Evolutionary conservation across 2,797 vertebrate species (phyloP).

Genomic region (Odontamblyopus lacepedii): DNA sequence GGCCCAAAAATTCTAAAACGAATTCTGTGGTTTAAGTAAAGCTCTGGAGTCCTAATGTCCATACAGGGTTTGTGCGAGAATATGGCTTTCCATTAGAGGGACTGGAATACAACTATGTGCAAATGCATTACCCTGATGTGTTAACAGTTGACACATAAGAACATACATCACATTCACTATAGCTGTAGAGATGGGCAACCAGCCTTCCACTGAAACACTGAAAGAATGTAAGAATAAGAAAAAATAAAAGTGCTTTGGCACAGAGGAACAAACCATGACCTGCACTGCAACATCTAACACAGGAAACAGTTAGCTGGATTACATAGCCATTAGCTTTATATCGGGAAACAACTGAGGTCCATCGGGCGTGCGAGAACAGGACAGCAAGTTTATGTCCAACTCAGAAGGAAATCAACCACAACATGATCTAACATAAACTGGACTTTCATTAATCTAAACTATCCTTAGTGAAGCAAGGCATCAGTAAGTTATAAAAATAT

Average conservation of each 20-base stretch:
- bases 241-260: conserved; percentile 53
- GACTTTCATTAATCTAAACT: conserved; percentile 25
- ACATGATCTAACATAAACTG: conserved; percentile 11
- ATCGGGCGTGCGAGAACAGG: conserved; percentile 14
- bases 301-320: conserved; percentile 18
- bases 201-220: conserved; percentile 9
- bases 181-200: conserved; percentile 7
- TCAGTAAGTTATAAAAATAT: conserved; percentile 75
- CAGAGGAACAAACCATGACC: conserved; percentile 18
- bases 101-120: conserved; percentile 31
- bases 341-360: conserved; percentile 25
- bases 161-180: conserved; percentile 18
- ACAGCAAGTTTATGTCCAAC: conserved; percentile 41
- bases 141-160: conserved; percentile 11
- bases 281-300: conserved; percentile 19
- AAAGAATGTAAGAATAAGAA: background rate
- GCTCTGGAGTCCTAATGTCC: conserved; percentile 2
- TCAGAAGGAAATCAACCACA: conserved; percentile 31
- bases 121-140: conserved; percentile 34
- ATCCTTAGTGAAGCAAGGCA: conserved; percentile 53
- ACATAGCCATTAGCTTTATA: conserved; percentile 31
- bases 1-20: conserved; percentile 21
- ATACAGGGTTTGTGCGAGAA: conserved; percentile 3
- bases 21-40: conserved; percentile 17
- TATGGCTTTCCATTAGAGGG: conserved; percentile 22